phyloP scores from a whole-genome alignment of 1,140 invertebrate genomes.

The Achatina immaculata region DNA sequence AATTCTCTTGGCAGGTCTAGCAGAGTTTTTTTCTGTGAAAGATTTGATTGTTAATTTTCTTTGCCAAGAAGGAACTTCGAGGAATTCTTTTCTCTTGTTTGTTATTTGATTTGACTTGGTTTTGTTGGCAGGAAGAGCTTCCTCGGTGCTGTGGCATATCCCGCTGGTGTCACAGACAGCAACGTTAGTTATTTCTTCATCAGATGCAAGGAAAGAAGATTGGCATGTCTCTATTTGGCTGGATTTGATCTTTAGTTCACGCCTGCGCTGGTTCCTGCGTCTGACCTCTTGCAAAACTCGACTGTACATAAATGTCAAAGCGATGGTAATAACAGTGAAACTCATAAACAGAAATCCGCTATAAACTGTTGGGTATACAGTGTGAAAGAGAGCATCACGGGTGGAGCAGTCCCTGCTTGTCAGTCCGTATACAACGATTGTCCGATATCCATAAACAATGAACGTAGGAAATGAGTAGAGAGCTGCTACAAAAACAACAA shows the following conservation, averaged over 20 bases:
- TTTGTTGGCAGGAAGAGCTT: neutral
- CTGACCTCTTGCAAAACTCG: neutral
- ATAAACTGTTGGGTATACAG: neutral
- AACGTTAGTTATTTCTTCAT: neutral
- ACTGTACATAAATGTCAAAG: neutral
- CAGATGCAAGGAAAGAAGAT: neutral
- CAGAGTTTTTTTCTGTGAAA: neutral
- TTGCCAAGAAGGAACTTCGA: neutral
- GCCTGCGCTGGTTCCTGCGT: neutral
- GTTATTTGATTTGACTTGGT: neutral
- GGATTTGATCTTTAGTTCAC: neutral
- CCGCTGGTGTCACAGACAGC: neutral
- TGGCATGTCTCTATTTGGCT: neutral
- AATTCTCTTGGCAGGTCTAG: neutral
- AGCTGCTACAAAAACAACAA: neutral
- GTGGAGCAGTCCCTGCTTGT: slow-evolving; percentile 7
- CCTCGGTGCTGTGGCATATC: neutral
- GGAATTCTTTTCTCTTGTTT: neutral
- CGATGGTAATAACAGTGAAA: neutral
- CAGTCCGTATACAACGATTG: neutral
- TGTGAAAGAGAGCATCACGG: neutral
- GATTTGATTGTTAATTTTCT: neutral
- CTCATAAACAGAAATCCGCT: neutral
- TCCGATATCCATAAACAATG: neutral
- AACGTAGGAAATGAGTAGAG: neutral